Conservation (phyloP, 2,888 invertebrate genomes). For the Crocallis elinguaria region DNA sequence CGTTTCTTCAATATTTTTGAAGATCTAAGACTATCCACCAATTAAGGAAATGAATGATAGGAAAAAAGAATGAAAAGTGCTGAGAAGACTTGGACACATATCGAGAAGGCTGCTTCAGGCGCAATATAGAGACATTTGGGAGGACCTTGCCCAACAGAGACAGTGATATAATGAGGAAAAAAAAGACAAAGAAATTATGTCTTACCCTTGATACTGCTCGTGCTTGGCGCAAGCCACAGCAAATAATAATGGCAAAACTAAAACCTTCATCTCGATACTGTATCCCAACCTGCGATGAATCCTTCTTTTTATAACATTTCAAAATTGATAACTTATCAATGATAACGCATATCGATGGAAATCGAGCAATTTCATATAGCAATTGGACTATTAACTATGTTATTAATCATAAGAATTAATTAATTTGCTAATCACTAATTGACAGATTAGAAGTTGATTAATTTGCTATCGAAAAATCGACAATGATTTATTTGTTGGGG, state of each 20-base stretch:
- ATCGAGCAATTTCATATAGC: conserved; percentile 2
- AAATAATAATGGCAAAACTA: conserved; percentile 51
- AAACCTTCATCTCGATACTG: conserved; percentile 50
- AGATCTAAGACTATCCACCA: no score
- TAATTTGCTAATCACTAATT: not conserved
- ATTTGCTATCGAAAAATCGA: no score
- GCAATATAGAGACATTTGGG: no score
- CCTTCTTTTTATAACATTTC: conserved; percentile 28
- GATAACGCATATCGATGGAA: conserved; percentile 7
- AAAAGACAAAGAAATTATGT: not conserved
- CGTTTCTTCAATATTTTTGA: not conserved
- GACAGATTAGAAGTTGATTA: not conserved
- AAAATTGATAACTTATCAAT: conserved; percentile 30
- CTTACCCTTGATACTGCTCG: conserved; percentile 64
- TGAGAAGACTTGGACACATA: no score
- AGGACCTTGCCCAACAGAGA: no score
- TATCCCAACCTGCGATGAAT: conserved; percentile 4
- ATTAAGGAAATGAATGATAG: no score
- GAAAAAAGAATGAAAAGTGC: no score
- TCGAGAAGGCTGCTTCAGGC: no score
- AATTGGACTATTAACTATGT: conserved; percentile 1
- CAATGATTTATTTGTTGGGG: not conserved
- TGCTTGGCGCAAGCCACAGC: conserved; percentile 63
- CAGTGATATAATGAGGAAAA: no score
- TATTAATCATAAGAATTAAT: conserved; percentile 1